phyloP scores from a whole-genome alignment of 2,888 invertebrate genomes.

The Neocrepidodera transversa region DNA sequence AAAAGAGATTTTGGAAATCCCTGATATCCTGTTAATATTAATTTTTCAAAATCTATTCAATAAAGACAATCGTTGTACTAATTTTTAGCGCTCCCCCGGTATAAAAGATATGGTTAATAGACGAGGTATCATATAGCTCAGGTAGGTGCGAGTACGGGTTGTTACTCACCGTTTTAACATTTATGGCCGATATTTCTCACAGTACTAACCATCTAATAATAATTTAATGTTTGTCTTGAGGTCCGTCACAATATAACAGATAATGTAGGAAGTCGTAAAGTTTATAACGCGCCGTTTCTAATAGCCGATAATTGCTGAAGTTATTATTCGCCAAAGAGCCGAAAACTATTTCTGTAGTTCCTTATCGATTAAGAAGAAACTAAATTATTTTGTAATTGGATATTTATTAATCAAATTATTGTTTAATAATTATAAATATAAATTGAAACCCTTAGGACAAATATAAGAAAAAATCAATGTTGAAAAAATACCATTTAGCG shows the following conservation, averaged over 20 bases:
- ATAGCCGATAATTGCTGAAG: slow-evolving; percentile 1
- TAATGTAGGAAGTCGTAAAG: slow-evolving; percentile 18
- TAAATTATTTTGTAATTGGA: no score
- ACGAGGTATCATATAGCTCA: slow-evolving; percentile 24
- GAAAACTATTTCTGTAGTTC: slow-evolving; percentile 1
- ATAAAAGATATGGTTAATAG: background rate
- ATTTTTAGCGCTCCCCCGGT: no score
- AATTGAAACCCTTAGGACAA: no score
- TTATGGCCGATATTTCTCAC: slow-evolving; percentile 26
- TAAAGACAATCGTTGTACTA: no score
- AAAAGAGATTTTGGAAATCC: no score
- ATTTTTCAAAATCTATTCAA: no score
- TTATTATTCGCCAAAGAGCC: background rate
- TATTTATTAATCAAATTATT: no score
- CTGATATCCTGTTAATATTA: no score
- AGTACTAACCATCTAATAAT: slow-evolving; percentile 17
- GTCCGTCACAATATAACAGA: slow-evolving; percentile 17
- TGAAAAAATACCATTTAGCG: no score
- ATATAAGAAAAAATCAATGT: no score
- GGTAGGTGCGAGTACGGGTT: slow-evolving; percentile 18
- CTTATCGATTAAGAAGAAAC: no score
- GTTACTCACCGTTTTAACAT: slow-evolving; percentile 22
- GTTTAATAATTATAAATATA: no score
- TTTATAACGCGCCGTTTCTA: slow-evolving; percentile 2
- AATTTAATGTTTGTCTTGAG: slow-evolving; percentile 19